A percentile compares a stretch with the other conserved stretches of the same genome.
Conservation (phyloP, 2,113 vertebrate genomes). For the Hymenochirus boettgeri region DNA sequence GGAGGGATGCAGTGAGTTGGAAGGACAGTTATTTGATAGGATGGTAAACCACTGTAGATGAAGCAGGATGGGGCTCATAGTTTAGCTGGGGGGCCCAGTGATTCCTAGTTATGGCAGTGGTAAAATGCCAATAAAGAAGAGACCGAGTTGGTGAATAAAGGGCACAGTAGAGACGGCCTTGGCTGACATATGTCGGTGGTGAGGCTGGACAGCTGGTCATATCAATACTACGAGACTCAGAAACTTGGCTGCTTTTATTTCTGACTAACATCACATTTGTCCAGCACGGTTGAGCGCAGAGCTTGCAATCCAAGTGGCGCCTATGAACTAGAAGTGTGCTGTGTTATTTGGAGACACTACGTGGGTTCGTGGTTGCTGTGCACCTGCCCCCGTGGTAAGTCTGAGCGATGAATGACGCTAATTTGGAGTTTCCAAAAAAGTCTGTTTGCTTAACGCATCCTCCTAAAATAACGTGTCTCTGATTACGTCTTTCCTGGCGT, state of each 20-base stretch:
- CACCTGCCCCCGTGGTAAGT: not conserved
- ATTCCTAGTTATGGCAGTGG: too few relatives aligned
- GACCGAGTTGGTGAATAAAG: too few relatives aligned
- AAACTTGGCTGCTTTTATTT: not conserved
- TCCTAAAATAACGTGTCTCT: slow-evolving; percentile 5
- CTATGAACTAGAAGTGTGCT: not conserved
- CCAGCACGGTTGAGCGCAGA: not conserved
- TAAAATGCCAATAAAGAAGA: too few relatives aligned
- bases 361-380: slow-evolving; percentile 24
- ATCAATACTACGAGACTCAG: too few relatives aligned
- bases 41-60: too few relatives aligned
- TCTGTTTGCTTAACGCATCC: not conserved
- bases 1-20: too few relatives aligned
- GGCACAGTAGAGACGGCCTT: too few relatives aligned
- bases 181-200: not conserved
- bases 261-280: not conserved
- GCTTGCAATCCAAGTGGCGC: not conserved
- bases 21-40: too few relatives aligned
- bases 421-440: slow-evolving; percentile 14
- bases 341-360: slow-evolving; percentile 11
- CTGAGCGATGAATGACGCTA: not conserved
- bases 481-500: not conserved
- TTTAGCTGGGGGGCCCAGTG: too few relatives aligned
- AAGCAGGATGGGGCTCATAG: too few relatives aligned
- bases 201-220: not conserved